Evolutionary conservation across 2,888 invertebrate genomes (phyloP), one percentile per base, ranked within the genome.

Genomic region (Mythimna impura): DNA sequence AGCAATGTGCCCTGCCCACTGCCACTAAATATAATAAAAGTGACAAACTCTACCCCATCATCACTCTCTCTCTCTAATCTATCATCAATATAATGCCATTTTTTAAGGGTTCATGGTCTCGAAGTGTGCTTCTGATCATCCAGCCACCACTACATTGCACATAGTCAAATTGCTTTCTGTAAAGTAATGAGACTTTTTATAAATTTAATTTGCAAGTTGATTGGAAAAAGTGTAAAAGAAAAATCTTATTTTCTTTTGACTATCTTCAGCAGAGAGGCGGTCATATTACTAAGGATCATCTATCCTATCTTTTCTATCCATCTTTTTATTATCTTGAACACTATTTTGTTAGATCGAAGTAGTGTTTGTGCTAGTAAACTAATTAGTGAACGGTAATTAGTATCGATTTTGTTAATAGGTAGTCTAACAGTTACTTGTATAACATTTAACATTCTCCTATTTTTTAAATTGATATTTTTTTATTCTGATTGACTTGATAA

Each of bases 131-230:
- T n/a, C n/a, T 40, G 34, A 12, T 47, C 34, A 14, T 17, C 43
- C 0, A 25, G 22, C 66, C 14, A 60, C 52, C 14, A 50, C 20
- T n/a, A 60, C 2, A 73, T 20, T 1, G n/a, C 30, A 50, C 8
- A 25, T 50, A 47, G 72, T 64, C 8, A 52, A 66, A 77, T 66
- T 57, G 43, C 40, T 52, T 75, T 66, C 30, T 62, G 9, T 43
- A 72, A 63, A 63, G n/a, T 62, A 75, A 73, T 63, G 73, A 78
- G 73, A 79, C 40, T 79, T 80, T 73, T 79, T 65, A 71, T 34
- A 66, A 62, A 80, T 81, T 77, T 64, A 68, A 68, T 78, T 82
- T 80, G 61, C 67, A 80, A 62, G 73, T 78, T 73, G 65, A 79
- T 82, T 79, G 82, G 78, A 81, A 79, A 72, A 73, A 64, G 52